Evolutionary conservation across 2,888 invertebrate genomes (phyloP).

Genomic region (Bellardia pandia): DNA sequence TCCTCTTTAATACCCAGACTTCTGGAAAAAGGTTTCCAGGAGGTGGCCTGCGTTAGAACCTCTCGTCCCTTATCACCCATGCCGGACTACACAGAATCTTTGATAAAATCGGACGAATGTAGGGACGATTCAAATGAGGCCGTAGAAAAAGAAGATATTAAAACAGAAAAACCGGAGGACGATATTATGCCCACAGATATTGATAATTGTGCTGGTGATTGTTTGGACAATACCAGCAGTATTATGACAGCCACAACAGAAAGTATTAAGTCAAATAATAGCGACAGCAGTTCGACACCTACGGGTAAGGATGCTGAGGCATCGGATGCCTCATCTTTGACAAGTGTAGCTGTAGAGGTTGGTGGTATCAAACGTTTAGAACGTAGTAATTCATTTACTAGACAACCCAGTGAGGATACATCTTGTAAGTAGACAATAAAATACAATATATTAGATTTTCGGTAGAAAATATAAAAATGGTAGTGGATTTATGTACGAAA

Average conservation of each 20-base stretch:
- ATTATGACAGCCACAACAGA: slow-evolving; percentile 41
- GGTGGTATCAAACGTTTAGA: slow-evolving; percentile 78
- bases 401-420: slow-evolving; percentile 89
- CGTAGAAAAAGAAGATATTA: slow-evolving; percentile 35
- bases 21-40: slow-evolving; percentile 92
- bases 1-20: slow-evolving; percentile 95
- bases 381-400: slow-evolving; percentile 85
- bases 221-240: slow-evolving; percentile 25
- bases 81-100: slow-evolving; percentile 86
- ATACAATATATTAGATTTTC: too few relatives aligned
- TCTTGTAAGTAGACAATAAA: slow-evolving; percentile 82
- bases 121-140: background rate
- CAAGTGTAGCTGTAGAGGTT: slow-evolving; percentile 76
- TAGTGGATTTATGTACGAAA: too few relatives aligned
- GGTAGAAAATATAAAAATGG: too few relatives aligned
- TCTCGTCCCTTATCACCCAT: slow-evolving; percentile 90
- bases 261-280: slow-evolving; percentile 61
- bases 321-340: slow-evolving; percentile 76
- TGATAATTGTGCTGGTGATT: slow-evolving; percentile 40
- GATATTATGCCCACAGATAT: background rate
- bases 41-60: slow-evolving; percentile 92
- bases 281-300: slow-evolving; percentile 69
- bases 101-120: slow-evolving; percentile 76
- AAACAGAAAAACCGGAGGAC: background rate
- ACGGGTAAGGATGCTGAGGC: slow-evolving; percentile 69